A percentile compares a stretch with the other conserved stretches of the same genome.
phyloP scores from a whole-genome alignment of 2,113 vertebrate genomes.

The Cairina moschata region DNA sequence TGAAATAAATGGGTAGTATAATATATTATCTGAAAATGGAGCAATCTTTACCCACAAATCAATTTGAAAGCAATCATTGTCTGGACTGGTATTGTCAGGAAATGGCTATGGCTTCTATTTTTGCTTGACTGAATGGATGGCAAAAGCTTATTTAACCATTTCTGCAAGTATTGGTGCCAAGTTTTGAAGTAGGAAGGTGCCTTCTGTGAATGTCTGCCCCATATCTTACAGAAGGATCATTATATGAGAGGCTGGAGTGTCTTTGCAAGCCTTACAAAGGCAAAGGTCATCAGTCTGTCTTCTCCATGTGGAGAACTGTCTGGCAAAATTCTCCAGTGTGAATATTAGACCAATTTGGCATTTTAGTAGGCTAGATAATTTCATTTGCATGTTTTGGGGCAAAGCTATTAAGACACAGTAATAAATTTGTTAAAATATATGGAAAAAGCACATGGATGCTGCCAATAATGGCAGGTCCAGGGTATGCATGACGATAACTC shows the following conservation, averaged over 20 bases:
- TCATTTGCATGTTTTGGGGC: not conserved
- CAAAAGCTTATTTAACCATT: not conserved
- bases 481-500: not conserved
- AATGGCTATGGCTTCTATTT: not conserved
- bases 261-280: not conserved
- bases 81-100: not conserved
- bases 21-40: not conserved
- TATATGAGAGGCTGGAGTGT: not conserved
- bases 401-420: not conserved
- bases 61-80: not conserved
- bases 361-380: not conserved
- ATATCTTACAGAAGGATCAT: not conserved
- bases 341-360: not conserved
- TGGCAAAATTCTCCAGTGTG: not conserved
- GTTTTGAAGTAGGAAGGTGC: not conserved
- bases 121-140: not conserved
- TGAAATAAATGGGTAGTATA: not conserved
- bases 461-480: not conserved
- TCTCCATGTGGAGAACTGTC: not conserved
- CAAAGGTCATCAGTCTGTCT: not conserved
- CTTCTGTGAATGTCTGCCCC: not conserved
- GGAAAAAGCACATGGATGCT: not conserved
- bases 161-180: not conserved
- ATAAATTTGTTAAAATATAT: not conserved
- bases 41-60: not conserved